These are phyloP conservation scores for Pangasius larnaudii DNA, from an alignment of 2,797 vertebrate genomes.

Conservation along the genomic window DNA sequence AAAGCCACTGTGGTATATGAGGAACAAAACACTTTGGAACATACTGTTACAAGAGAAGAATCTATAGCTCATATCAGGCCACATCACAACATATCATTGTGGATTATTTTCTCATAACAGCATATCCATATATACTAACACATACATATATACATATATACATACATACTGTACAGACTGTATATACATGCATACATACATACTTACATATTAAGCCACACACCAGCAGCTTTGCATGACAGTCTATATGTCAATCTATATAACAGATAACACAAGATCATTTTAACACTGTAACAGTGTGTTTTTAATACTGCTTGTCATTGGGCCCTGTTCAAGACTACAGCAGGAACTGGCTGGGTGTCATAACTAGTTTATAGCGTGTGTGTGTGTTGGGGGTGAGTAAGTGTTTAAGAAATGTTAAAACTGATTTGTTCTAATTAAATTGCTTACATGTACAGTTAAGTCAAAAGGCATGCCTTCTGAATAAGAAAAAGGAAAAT, in stretches of 20 bases:
- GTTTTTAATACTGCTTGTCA: background rate
- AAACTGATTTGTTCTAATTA: no score
- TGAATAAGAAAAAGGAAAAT: background rate
- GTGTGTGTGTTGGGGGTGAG: no score
- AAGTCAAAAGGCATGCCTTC: no score
- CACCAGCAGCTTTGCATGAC: background rate
- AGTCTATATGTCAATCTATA: background rate
- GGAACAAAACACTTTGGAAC: background rate
- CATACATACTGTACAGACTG: no score
- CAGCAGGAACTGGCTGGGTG: background rate
- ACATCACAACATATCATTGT: background rate
- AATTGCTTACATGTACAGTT: no score
- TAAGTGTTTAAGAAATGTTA: no score
- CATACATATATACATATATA: background rate
- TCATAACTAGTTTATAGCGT: background rate
- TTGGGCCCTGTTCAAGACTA: background rate
- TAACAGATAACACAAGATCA: background rate
- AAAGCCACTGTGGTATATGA: background rate
- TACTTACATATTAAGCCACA: background rate
- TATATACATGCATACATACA: background rate
- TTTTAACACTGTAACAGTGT: background rate
- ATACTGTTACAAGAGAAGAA: background rate
- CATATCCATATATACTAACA: background rate
- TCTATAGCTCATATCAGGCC: no score
- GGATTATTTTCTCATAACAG: background rate